phyloP scores from a whole-genome alignment of 2,113 vertebrate species.

The Python bivittatus region DNA sequence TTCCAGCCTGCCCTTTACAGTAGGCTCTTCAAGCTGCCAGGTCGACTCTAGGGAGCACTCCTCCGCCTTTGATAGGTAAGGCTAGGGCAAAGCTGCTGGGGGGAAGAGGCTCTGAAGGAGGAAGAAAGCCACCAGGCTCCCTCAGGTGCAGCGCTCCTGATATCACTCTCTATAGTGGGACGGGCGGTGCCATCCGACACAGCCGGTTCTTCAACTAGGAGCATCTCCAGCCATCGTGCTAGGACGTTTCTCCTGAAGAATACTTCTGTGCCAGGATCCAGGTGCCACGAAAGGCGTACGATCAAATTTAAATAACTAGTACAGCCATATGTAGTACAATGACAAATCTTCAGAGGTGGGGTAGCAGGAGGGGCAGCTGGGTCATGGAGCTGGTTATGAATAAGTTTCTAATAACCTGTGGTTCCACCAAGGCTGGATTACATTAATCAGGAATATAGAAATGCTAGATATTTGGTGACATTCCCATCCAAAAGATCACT shows the following conservation, averaged over 20 bases:
- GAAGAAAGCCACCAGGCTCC: not conserved
- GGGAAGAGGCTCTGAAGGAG: not conserved
- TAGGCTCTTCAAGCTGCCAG: slow-evolving; percentile 17
- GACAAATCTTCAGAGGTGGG: not conserved
- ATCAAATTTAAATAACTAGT: not conserved
- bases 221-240: not conserved
- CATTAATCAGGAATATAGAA: not conserved
- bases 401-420: not conserved
- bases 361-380: not conserved
- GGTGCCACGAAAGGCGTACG: not conserved
- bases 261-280: not conserved
- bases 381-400: not conserved
- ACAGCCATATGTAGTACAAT: not conserved
- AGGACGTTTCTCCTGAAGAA: not conserved
- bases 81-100: not conserved
- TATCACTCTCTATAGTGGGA: not conserved
- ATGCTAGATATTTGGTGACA: too few species aligned
- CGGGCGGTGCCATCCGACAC: not conserved
- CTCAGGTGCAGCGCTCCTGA: too few species aligned
- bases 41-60: slow-evolving; percentile 29
- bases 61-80: slow-evolving; percentile 17
- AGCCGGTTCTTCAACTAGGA: too few species aligned
- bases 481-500: not conserved
- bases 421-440: not conserved
- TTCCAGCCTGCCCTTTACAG: slow-evolving; percentile 18